phyloP scores from a whole-genome alignment of 2,113 vertebrate genomes.

The Benitochromis conjunctus region DNA sequence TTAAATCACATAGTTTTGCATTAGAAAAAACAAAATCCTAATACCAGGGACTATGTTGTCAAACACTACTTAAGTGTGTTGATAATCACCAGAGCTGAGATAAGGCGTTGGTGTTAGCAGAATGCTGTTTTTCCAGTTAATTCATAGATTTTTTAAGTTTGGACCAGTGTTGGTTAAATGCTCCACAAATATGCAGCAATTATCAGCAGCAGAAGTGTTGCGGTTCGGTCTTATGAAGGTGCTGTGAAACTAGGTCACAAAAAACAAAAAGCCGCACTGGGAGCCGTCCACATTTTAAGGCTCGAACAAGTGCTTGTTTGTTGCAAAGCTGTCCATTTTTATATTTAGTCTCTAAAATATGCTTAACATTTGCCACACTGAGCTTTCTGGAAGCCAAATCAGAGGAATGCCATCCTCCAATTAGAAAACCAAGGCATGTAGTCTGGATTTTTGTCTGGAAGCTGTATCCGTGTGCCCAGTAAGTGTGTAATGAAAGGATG shows the following conservation, averaged over 20 bases:
- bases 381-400: background rate
- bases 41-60: background rate
- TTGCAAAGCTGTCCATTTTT: background rate
- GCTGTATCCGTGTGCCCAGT: constrained; percentile 4
- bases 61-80: background rate
- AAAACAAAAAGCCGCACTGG: background rate
- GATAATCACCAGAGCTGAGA: background rate
- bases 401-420: constrained; percentile 1
- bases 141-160: accelerated
- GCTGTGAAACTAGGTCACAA: background rate
- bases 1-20: background rate
- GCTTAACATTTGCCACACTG: background rate
- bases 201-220: background rate
- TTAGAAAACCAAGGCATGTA: constrained; percentile 4
- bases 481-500: constrained; percentile 60
- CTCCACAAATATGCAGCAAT: background rate
- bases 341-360: constrained; percentile 20
- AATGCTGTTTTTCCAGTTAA: background rate
- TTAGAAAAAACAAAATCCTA: background rate
- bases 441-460: constrained; percentile 22
- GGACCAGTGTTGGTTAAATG: background rate
- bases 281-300: background rate
- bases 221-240: background rate
- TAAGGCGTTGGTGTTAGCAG: background rate
- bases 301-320: background rate